phyloP scores from a whole-genome alignment of 2,888 invertebrate species.

The Campaea margaritaria region DNA sequence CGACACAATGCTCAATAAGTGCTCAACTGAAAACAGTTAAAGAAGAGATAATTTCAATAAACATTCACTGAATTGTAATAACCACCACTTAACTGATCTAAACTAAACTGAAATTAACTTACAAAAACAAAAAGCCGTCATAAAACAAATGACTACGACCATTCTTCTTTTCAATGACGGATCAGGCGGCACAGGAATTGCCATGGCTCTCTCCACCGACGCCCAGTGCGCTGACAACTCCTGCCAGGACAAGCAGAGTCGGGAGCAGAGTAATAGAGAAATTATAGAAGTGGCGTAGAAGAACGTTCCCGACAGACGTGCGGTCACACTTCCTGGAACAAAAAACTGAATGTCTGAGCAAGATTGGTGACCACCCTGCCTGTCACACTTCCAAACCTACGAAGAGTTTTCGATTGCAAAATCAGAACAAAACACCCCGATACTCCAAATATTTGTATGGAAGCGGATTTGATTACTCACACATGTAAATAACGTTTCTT shows the following conservation, averaged over 20 bases:
- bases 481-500: no score
- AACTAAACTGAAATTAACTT: conserved; percentile 34
- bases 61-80: no score
- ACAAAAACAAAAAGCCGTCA: conserved; percentile 52
- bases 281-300: conserved; percentile 65
- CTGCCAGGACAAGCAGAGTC: conserved; percentile 54
- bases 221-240: conserved; percentile 54
- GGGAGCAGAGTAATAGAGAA: conserved; percentile 59
- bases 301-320: conserved; percentile 65
- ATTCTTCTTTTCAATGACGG: conserved; percentile 52
- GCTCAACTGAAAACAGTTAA: conserved; percentile 79
- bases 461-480: no score
- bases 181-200: conserved; percentile 54
- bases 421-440: no score
- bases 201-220: conserved; percentile 51
- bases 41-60: neutral
- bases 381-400: no score
- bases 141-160: conserved; percentile 44
- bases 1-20: conserved; percentile 82
- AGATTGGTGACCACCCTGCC: no score
- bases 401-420: no score
- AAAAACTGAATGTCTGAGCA: neutral
- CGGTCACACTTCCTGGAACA: conserved; percentile 63
- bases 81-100: no score
- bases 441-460: no score